Evolutionary conservation across 2,797 vertebrate species (phyloP).

Genomic region (Coccyzus lansbergi): DNA sequence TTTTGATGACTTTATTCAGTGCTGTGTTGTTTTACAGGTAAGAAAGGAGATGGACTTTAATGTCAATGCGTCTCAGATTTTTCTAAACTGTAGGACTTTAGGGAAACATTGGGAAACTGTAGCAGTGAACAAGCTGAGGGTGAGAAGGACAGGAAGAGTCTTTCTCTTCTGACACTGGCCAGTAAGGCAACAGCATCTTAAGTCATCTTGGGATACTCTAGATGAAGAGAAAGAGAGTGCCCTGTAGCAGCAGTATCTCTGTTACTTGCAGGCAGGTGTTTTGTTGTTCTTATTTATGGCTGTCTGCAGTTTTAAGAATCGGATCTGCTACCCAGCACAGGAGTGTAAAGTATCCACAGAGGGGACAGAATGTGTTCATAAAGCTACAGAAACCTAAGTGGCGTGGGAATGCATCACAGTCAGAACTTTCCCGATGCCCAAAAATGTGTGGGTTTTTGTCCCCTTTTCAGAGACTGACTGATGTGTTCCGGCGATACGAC

Average conservation of each 20-base stretch:
- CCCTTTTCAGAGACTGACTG: slow-evolving; percentile 89
- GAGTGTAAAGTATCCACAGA: background rate
- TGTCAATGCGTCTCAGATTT: background rate
- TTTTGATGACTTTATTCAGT: slow-evolving; percentile 99
- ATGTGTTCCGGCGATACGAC: slow-evolving; percentile 94
- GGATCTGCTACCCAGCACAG: background rate
- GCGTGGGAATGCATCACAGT: background rate
- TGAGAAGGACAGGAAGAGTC: background rate
- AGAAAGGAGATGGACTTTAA: background rate
- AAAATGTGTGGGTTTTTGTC: background rate
- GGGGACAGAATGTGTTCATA: background rate
- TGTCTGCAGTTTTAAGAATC: background rate
- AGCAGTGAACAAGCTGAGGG: background rate
- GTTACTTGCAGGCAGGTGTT: background rate
- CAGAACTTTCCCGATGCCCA: background rate
- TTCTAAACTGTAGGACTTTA: background rate
- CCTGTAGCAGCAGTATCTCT: background rate
- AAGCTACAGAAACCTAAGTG: background rate
- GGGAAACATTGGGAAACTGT: background rate
- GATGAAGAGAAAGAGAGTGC: background rate
- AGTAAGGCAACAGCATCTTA: background rate
- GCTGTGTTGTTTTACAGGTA: slow-evolving; percentile 98
- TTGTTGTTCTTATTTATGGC: too few relatives aligned
- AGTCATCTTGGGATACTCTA: accelerated
- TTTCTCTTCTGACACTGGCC: background rate